Conservation (phyloP, 2,113 vertebrate genomes). For the Triplophysa tibetana region DNA sequence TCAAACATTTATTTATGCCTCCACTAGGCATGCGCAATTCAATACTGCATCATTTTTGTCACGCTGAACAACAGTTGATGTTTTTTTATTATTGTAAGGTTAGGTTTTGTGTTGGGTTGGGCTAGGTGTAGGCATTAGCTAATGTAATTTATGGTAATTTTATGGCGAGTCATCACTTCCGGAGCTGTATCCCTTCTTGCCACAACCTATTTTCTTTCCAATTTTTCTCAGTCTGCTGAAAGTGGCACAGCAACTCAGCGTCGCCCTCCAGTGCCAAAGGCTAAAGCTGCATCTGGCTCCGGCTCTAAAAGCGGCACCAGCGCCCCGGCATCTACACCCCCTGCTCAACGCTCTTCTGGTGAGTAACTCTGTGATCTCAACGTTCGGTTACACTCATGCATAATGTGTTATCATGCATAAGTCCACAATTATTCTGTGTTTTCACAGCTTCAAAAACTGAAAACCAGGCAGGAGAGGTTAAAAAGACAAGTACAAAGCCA, state of each 20-base stretch:
- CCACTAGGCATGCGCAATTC: too few relatives aligned
- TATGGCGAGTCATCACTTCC: too few relatives aligned
- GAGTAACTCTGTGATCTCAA: background rate
- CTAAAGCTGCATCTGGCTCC: conserved; percentile 52
- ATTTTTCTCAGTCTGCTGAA: conserved; percentile 64
- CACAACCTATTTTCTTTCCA: background rate
- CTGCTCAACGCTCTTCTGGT: conserved; percentile 63
- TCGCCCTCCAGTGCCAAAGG: conserved; percentile 75
- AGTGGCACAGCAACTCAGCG: conserved; percentile 66
- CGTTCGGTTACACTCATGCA: background rate
- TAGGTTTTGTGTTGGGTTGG: too few relatives aligned
- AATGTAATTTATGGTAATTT: too few relatives aligned
- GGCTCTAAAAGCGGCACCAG: conserved; percentile 68
- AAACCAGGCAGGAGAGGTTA: conserved; percentile 76
- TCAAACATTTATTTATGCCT: background rate
- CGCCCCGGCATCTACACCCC: conserved; percentile 50
- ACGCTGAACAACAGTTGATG: too few relatives aligned
- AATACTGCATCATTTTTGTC: too few relatives aligned
- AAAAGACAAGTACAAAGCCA: conserved; percentile 83
- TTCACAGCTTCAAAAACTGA: conserved; percentile 80
- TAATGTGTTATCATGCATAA: background rate
- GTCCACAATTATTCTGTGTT: background rate
- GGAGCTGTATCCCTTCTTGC: too few relatives aligned
- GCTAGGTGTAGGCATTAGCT: too few relatives aligned
- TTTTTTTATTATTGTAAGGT: too few relatives aligned